phyloP scores from a whole-genome alignment of 2,888 invertebrate genomes.

The Uropetala carovei region DNA sequence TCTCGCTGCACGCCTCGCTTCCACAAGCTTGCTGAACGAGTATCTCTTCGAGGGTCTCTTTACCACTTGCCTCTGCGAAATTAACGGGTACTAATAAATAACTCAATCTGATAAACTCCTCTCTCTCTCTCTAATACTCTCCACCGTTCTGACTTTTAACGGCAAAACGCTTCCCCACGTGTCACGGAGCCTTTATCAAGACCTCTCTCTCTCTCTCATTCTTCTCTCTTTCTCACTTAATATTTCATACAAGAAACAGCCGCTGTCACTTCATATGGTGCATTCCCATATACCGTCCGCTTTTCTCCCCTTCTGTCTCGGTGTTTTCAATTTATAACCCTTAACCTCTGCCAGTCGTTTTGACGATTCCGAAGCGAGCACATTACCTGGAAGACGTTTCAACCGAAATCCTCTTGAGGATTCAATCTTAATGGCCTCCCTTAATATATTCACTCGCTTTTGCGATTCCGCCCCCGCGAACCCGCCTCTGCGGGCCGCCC shows the following conservation, averaged over 20 bases:
- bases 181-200: not conserved
- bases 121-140: too few species aligned
- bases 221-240: not conserved
- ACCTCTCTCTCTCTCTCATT: not conserved
- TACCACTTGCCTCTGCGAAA: too few species aligned
- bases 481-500: not conserved
- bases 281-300: not conserved
- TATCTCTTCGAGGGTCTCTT: too few species aligned
- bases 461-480: not conserved
- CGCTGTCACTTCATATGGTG: not conserved
- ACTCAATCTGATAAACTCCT: too few species aligned
- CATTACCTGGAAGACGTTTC: not conserved
- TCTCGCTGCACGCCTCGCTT: too few species aligned
- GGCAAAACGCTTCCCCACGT: too few species aligned
- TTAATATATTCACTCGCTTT: constrained; percentile 15
- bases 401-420: not conserved
- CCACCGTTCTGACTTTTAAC: too few species aligned
- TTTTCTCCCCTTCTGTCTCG: not conserved
- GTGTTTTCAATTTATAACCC: not conserved
- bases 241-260: not conserved
- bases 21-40: too few species aligned
- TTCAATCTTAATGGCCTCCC: not conserved
- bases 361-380: not conserved
- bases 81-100: too few species aligned
- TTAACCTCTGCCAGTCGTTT: not conserved